Base-by-base conservation (phyloP, 2,888 invertebrate species). In the Acronicta alni region DNA sequence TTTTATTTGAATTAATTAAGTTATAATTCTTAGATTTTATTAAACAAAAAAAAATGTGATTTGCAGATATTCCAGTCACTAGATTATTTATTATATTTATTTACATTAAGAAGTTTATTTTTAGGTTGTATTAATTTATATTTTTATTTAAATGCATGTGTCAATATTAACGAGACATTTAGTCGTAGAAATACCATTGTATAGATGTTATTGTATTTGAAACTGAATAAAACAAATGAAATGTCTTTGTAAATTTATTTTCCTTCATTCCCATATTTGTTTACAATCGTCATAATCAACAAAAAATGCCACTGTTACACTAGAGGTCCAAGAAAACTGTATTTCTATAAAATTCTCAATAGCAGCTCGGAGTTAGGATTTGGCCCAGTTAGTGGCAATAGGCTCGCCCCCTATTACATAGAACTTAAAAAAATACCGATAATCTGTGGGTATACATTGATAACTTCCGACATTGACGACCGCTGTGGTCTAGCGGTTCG, bases 121-220 rank as follows among this genome's bases (percentile, higher is more conserved):
- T 68, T 62, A 6, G 1, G 7, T n/a, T 7, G 12, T n/a, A 6
- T 6, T 6, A 6, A 30, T 30, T 35, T 65, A 75, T 78, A 70
- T 78, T 78, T 78, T 83, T 75, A 76, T 83, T 88, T 86, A 81
- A 86, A 84, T 90, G 90, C 90, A 92, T 92, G 91, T 90, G 90
- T 92, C 90, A 89, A 89, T 89, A 63, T 89, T 89, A 88, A 85
- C 85, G 73, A 72, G 87, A 86, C 87, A 88, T 90, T 89, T 92
- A 94, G 92, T 82, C 84, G 93, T 93, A 93, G 93, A 80, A 30
- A 77, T 88, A 90, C 88, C 87, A 92, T 90, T 94, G 94, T 92
- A 94, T 94, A 94, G 93, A 94, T 94, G 94, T 94, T 94, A 94
- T 92, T 93, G 93, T 94, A 94, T 88, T 93, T 93, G 90, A 86